These are phyloP conservation scores for Sarcophaga peregrina DNA, from an alignment of 1,140 invertebrate species.

Conservation along the genomic window DNA sequence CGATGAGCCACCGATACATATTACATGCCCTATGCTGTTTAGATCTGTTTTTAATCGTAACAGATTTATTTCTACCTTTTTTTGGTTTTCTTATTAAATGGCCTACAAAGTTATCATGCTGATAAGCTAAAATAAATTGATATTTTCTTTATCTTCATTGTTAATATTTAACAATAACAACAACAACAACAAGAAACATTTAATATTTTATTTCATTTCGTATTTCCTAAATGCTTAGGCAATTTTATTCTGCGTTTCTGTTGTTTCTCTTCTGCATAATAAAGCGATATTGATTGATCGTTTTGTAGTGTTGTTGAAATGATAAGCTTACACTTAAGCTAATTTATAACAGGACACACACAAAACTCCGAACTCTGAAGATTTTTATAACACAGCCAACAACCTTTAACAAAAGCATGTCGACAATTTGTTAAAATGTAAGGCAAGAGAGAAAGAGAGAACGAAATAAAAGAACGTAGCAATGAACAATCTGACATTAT, in stretches of 20 bases:
- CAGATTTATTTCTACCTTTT: too few relatives aligned
- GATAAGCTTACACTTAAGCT: conserved; percentile 39
- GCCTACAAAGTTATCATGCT: too few relatives aligned
- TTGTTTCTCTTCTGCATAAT: background rate
- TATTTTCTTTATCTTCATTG: too few relatives aligned
- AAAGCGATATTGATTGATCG: conserved; percentile 36
- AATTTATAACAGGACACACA: conserved; percentile 37
- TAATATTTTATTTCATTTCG: too few relatives aligned
- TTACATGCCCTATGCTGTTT: too few relatives aligned
- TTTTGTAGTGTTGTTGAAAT: conserved; percentile 40
- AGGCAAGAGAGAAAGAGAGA: background rate
- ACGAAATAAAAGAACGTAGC: background rate
- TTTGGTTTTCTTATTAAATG: too few relatives aligned
- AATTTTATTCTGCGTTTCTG: background rate
- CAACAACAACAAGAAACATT: too few relatives aligned
- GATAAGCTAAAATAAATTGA: too few relatives aligned
- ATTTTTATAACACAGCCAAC: conserved; percentile 1
- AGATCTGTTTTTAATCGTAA: too few relatives aligned
- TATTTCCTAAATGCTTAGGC: background rate
- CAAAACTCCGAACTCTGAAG: background rate
- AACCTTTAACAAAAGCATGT: conserved; percentile 5
- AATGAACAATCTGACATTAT: conserved; percentile 7
- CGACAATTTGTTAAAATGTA: conserved; percentile 31
- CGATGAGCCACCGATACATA: too few relatives aligned
- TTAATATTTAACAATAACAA: too few relatives aligned